Conservation (phyloP, 2,888 invertebrate species). For the Parthenolecanium corni region DNA sequence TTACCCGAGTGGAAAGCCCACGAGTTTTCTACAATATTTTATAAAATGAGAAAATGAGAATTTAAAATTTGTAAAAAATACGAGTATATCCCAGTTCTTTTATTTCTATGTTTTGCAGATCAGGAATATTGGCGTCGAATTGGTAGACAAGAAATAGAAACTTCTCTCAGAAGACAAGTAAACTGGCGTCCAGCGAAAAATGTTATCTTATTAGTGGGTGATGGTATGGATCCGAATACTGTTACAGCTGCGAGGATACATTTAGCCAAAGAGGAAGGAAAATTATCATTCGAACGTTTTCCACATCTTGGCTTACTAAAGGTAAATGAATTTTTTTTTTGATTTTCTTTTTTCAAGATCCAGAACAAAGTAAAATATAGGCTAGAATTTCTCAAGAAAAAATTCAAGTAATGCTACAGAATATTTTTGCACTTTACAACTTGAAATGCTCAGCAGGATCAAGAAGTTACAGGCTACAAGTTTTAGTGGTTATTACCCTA, state of each 20-base stretch:
- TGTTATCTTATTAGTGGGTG: conserved; percentile 74
- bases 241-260: conserved; percentile 72
- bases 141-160: conserved; percentile 15
- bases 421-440: too few relatives aligned
- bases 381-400: too few relatives aligned
- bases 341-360: background rate
- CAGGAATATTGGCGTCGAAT: conserved; percentile 7
- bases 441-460: too few relatives aligned
- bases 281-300: conserved; percentile 67
- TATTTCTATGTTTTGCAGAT: conserved; percentile 1
- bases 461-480: too few relatives aligned
- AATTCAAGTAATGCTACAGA: too few relatives aligned
- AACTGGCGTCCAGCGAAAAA: conserved; percentile 61
- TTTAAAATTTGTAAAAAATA: too few relatives aligned
- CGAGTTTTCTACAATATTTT: too few relatives aligned
- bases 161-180: conserved; percentile 26
- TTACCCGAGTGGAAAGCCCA: too few relatives aligned
- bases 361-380: too few relatives aligned
- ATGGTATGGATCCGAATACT: conserved; percentile 83
- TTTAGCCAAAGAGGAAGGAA: conserved; percentile 57
- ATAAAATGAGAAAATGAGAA: too few relatives aligned
- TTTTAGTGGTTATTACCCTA: too few relatives aligned
- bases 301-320: conserved; percentile 70
- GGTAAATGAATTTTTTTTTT: conserved; percentile 49
- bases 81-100: too few relatives aligned